These are phyloP conservation scores for Drosophila serrata DNA, from an alignment of 1,140 invertebrate species.

Conservation along the genomic window DNA sequence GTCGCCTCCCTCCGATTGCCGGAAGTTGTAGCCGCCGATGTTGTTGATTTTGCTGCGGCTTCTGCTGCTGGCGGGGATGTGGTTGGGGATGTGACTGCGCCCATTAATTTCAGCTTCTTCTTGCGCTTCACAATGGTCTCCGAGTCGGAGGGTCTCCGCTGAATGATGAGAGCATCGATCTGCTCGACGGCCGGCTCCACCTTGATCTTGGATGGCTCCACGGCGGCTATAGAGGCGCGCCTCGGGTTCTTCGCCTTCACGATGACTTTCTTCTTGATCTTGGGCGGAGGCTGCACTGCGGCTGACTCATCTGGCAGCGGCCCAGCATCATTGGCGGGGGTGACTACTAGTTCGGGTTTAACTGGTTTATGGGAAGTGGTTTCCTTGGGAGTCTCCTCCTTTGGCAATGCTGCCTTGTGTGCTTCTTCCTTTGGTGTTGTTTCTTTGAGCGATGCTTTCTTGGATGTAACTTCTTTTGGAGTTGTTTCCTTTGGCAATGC, in stretches of 20 bases:
- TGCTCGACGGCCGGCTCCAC: constrained; percentile 50
- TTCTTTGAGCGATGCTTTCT: background rate
- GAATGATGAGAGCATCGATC: constrained; percentile 60
- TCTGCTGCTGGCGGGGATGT: background rate
- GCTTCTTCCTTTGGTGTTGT: background rate
- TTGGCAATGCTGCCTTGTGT: too few species aligned
- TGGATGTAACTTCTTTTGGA: background rate
- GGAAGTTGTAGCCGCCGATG: constrained; percentile 23
- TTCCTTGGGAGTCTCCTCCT: background rate
- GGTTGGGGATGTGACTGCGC: constrained; percentile 4
- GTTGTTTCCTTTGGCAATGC: background rate
- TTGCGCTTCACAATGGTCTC: constrained; percentile 77
- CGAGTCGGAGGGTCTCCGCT: constrained; percentile 80
- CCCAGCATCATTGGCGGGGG: background rate
- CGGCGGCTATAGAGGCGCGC: constrained; percentile 76
- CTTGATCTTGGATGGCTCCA: constrained; percentile 78
- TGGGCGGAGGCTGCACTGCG: constrained; percentile 1
- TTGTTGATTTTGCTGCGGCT: constrained; percentile 1
- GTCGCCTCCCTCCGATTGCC: constrained; percentile 37
- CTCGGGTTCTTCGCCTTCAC: constrained; percentile 63
- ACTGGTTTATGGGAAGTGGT: background rate
- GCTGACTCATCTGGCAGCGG: constrained; percentile 46
- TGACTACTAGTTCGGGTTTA: background rate
- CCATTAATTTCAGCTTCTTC: constrained; percentile 77
- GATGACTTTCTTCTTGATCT: constrained; percentile 62